These are phyloP conservation scores for Gymnocheta viridis DNA, from an alignment of 2,888 invertebrate species.

Conservation along the genomic window DNA sequence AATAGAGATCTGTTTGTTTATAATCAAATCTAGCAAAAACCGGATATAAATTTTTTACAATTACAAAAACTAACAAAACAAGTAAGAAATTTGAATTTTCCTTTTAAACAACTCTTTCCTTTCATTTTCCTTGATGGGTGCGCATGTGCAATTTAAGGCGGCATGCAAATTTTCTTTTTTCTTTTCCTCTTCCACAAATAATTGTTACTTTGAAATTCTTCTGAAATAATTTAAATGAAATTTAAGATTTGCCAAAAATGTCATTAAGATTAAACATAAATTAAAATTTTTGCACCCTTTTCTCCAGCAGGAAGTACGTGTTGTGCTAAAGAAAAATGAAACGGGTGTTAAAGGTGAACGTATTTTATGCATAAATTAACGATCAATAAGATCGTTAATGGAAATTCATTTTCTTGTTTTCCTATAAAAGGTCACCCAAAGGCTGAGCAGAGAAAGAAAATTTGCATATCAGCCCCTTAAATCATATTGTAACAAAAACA, in stretches of 20 bases:
- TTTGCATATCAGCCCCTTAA: constrained; percentile 67
- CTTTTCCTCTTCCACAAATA: neutral
- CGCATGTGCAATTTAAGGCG: constrained; percentile 63
- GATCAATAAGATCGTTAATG: constrained; percentile 78
- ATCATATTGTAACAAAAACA: constrained; percentile 31
- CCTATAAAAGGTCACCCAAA: constrained; percentile 47
- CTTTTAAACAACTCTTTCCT: constrained; percentile 46
- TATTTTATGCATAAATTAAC: constrained; percentile 82
- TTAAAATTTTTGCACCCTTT: constrained; percentile 63
- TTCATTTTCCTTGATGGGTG: constrained; percentile 53
- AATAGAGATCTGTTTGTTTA: neutral
- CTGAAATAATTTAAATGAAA: constrained; percentile 37
- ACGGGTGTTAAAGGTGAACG: constrained; percentile 75
- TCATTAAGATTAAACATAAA: constrained; percentile 53
- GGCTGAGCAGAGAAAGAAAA: constrained; percentile 18
- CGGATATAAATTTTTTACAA: constrained; percentile 51
- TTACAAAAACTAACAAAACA: constrained; percentile 40
- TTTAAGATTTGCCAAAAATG: constrained; percentile 61
- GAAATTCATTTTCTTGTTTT: constrained; percentile 49
- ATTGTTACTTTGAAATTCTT: constrained; percentile 52
- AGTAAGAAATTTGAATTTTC: constrained; percentile 53
- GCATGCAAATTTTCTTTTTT: constrained; percentile 57
- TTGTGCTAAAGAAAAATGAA: constrained; percentile 18
- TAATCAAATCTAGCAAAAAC: constrained; percentile 41
- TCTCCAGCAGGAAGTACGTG: constrained; percentile 36